Percentiles rank a stretch among this genome's conserved stretches.
Conservation (phyloP, 2,888 invertebrate species). For the Agrotis puta region DNA sequence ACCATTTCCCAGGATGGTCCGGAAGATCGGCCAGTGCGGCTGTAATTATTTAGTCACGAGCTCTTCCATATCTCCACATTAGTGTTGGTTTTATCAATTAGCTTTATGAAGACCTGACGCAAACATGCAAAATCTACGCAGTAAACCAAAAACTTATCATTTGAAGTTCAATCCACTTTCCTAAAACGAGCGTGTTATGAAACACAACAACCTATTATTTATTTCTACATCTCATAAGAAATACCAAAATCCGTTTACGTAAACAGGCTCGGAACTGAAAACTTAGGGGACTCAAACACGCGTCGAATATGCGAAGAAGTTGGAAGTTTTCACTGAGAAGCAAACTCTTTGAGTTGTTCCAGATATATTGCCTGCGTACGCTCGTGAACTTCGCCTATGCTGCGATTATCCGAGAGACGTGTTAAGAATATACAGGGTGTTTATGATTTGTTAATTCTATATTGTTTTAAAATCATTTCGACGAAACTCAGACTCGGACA, state of each 20-base stretch:
- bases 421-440: slow-evolving; percentile 46
- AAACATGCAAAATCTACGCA: not conserved
- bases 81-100: not conserved
- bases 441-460: slow-evolving; percentile 4
- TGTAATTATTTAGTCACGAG: too few species aligned
- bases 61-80: too few species aligned
- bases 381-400: slow-evolving; percentile 41
- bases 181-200: slow-evolving; percentile 19
- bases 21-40: too few species aligned
- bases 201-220: slow-evolving; percentile 35
- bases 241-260: slow-evolving; percentile 63
- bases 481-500: not conserved
- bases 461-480: not conserved
- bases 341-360: slow-evolving; percentile 57
- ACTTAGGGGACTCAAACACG: slow-evolving; percentile 58
- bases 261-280: slow-evolving; percentile 51
- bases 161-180: slow-evolving; percentile 14
- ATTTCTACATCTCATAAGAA: slow-evolving; percentile 42
- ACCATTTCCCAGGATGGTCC: too few species aligned
- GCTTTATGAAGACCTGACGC: not conserved
- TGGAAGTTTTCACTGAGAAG: slow-evolving; percentile 51
- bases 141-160: not conserved
- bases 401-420: slow-evolving; percentile 55
- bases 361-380: slow-evolving; percentile 44
- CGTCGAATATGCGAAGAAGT: slow-evolving; percentile 57